Evolutionary conservation across 2,113 vertebrate genomes (phyloP).

Genomic region (Carassius gibelio): DNA sequence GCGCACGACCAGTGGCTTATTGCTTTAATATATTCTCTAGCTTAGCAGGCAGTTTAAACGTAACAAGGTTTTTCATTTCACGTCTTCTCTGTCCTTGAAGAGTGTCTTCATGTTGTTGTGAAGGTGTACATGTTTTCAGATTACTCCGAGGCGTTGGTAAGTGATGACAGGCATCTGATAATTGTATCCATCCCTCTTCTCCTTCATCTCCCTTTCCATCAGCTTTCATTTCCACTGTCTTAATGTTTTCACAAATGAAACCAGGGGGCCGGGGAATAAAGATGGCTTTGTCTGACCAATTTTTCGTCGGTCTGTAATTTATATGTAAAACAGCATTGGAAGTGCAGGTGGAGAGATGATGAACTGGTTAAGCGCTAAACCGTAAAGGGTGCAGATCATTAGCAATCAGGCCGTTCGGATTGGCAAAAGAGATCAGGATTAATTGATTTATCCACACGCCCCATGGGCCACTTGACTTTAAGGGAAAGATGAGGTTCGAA

Average conservation of each 20-base stretch:
- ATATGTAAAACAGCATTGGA: conserved; percentile 59
- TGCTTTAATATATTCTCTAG: conserved; percentile 19
- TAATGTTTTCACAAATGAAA: conserved; percentile 47
- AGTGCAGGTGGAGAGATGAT: conserved; percentile 57
- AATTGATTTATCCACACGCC: conserved; percentile 64
- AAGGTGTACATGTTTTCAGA: conserved; percentile 31
- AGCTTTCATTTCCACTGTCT: conserved; percentile 27
- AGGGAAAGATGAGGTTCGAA: background rate
- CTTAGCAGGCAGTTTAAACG: conserved; percentile 7
- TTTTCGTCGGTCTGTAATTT: conserved; percentile 49
- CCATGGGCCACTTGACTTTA: conserved; percentile 25
- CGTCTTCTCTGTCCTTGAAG: background rate
- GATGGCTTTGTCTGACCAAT: conserved; percentile 22
- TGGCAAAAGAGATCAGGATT: conserved; percentile 59
- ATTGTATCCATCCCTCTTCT: background rate
- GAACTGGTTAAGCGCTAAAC: conserved; percentile 59
- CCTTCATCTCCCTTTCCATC: conserved; percentile 34
- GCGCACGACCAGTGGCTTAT: background rate
- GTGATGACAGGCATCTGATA: conserved; percentile 12
- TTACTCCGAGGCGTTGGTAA: background rate
- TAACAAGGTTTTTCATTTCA: conserved; percentile 5
- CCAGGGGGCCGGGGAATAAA: conserved; percentile 38
- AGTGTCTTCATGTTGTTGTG: conserved; percentile 11
- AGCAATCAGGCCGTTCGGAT: conserved; percentile 61
- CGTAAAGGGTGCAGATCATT: conserved; percentile 62